These are phyloP conservation scores for Samia ricini DNA, from an alignment of 1,140 invertebrate genomes.

Conservation along the genomic window DNA sequence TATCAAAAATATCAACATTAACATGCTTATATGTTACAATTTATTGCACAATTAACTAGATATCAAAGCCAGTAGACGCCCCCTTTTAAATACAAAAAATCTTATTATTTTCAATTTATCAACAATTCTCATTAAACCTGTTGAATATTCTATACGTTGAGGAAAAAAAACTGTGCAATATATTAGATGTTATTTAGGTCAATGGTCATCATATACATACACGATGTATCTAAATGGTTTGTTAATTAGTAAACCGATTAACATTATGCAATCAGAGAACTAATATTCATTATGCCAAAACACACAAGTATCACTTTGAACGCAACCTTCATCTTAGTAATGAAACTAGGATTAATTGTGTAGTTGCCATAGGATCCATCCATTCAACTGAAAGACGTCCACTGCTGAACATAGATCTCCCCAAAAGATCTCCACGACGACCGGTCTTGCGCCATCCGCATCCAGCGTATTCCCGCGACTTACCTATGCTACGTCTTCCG, in stretches of 20 bases:
- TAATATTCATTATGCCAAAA: conserved; percentile 14
- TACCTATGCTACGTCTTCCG: no score
- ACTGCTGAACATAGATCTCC: no score
- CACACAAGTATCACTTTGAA: conserved; percentile 8
- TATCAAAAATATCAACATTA: no score
- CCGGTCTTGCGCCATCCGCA: no score
- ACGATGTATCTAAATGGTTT: conserved; percentile 8
- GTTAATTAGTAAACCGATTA: conserved; percentile 14
- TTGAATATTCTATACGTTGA: background rate
- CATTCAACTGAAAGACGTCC: no score
- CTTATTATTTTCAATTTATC: background rate
- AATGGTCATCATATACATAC: conserved; percentile 3
- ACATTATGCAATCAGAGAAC: conserved; percentile 12
- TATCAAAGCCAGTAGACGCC: no score
- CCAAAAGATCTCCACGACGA: no score
- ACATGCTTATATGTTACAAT: no score
- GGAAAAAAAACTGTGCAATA: conserved; percentile 11
- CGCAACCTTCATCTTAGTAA: conserved; percentile 10
- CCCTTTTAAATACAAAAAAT: background rate
- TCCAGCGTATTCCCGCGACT: no score
- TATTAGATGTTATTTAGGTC: conserved; percentile 7
- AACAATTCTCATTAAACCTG: background rate
- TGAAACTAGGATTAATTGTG: no score
- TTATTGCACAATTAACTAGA: no score
- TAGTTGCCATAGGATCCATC: no score